These are phyloP conservation scores for Trichonephila clavipes DNA, from an alignment of 1,140 invertebrate genomes.

Conservation along the genomic window DNA sequence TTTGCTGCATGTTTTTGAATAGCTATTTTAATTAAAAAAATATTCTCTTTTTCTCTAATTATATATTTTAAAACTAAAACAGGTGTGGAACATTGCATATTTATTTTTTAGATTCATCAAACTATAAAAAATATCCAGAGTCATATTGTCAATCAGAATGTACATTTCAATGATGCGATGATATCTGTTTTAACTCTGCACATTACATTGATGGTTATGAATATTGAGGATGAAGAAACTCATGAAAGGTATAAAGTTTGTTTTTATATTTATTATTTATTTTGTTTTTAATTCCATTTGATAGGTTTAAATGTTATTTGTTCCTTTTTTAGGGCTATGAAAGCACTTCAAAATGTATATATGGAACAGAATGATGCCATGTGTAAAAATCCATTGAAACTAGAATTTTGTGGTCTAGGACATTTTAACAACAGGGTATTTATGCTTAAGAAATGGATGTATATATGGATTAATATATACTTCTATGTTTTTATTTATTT, in stretches of 20 bases:
- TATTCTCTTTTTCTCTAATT: background rate
- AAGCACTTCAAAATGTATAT: conserved; percentile 28
- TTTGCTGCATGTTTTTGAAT: background rate
- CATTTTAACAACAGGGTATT: conserved; percentile 28
- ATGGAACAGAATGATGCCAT: background rate
- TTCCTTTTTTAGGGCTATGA: conserved; percentile 23
- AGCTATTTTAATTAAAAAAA: background rate
- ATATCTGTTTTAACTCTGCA: background rate
- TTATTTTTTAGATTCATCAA: conserved; percentile 7
- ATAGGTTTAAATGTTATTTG: background rate
- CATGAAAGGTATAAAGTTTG: background rate
- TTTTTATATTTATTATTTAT: background rate
- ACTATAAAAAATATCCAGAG: background rate
- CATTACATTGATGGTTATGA: conserved; percentile 41
- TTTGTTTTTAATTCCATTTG: background rate
- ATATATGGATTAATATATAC: too few relatives aligned
- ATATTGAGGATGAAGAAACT: background rate
- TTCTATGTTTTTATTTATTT: background rate
- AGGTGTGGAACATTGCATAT: background rate
- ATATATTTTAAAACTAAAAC: background rate
- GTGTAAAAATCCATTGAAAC: conserved; percentile 6
- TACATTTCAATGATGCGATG: background rate
- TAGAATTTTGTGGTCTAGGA: conserved; percentile 27
- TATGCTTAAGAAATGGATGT: background rate
- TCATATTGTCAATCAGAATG: background rate